Evolutionary conservation across 2,797 vertebrate species (phyloP), one percentile per base, ranked within the genome.

Genomic region (Gymnoscopelus braueri): DNA sequence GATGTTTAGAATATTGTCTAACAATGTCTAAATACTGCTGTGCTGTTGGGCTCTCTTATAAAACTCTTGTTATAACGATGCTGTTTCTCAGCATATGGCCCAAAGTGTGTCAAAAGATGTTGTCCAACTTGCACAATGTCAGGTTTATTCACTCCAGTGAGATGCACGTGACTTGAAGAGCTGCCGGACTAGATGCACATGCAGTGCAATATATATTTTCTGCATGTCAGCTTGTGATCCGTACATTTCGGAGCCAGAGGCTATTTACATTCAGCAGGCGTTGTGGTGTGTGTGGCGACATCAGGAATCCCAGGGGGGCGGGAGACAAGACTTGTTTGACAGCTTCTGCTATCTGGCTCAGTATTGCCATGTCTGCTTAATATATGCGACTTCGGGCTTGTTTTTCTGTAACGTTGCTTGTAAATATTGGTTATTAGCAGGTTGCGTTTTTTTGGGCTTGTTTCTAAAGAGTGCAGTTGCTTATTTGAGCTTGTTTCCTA

Each of bases 291-390:
- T 50, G 65, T 9, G 32, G 9, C 0, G 0, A 19, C 15, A 61
- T n/a, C 4, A 54, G 3, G 7, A 26, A 32, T 6, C 23, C 54
- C 32, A 0, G 4, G 1, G 4, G 60, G 5, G 2, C 3, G 56
- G 35, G 0, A 0, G 24, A 44, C 11, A 7, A 49, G 9, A 68
- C 69, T 3, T 3, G 65, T 75, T 69, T 24, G 26, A 29, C 71
- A 19, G 55, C 60, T 65, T 69, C 32, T 58, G 4, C 49, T 53
- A 10, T 35, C 29, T 29, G 6, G 9, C 48, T 44, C 39, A 44
- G 39, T 2, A 8, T 10, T 44, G 39, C 39, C 39, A 44, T 10
- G 39, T 44, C 9, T 0, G 39, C 39, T 44, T 10, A 10, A 10
- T 44, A 44, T 44, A 8, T 9, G 8, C 8, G 39, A 44, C 39